Evolutionary conservation across 2,797 vertebrate genomes (phyloP), one percentile per base, ranked within the genome.

Genomic region (Muraenolepis orangiensis): DNA sequence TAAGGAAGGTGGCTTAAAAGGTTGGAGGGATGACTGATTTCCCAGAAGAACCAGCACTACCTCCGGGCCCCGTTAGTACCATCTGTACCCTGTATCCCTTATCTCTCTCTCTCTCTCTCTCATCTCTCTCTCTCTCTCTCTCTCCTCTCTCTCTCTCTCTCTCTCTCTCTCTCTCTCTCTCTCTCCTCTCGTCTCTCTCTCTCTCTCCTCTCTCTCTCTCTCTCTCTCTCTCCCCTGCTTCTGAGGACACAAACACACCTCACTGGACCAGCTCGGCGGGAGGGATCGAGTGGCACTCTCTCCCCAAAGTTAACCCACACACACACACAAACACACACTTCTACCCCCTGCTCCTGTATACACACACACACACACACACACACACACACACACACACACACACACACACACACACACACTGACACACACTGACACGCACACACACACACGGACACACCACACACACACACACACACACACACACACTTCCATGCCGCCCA

Each of bases 71-170:
- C 86, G 85, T 90, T 89, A 89, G 84, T 86, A 85, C 91, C 91
- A 92, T 91, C 91, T 91, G 91, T 88, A 92, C 77, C 76, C 73
- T 79, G n/a, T n/a, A n/a, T n/a, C n/a, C n/a, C n/a, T n/a, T n/a
- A n/a, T 71, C 73, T 83, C 83, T 78, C 81, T 69, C 64, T 77
- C 78, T 79, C 77, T 74, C 76, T 74, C 73, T 69, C n/a, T 67
- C 80, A 76, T 69, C 66, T 71, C 74, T 61, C 72, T 29, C n/a
- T 72, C 74, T 77, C 71, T 26, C 73, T 57, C 40, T n/a, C 71
- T 57, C 42, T 20, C 23, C 6, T 34, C 66, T 31, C 81, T 69
- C 64, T 77, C 78, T 79, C 77, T 74, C 76, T 74, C 73, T 69
- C 69, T 82, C 78, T 69, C 66, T 71, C 74, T 61, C 72, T 29